Conservation (phyloP, 2,113 vertebrate genomes). For the Ailurus styani region DNA sequence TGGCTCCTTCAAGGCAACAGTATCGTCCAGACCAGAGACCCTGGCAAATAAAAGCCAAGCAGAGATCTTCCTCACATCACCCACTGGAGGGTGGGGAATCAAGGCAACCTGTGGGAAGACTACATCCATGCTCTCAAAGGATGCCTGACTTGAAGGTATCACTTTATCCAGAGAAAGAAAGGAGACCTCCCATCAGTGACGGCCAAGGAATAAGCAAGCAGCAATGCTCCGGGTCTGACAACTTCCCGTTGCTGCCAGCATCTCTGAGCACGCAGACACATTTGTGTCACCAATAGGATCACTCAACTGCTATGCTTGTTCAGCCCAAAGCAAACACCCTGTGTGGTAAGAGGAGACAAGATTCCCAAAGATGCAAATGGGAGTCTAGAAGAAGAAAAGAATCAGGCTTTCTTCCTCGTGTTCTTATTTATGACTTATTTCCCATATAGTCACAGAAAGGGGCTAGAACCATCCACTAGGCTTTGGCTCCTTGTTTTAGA, state of each 20-base stretch:
- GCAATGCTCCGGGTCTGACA: background rate
- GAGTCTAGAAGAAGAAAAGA: background rate
- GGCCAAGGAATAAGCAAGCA: rapidly evolving
- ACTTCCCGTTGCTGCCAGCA: rapidly evolving
- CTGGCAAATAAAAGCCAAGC: background rate
- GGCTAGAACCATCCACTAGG: rapidly evolving
- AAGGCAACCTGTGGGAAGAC: background rate
- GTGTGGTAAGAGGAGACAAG: background rate
- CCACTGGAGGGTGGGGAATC: background rate
- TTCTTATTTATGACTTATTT: background rate
- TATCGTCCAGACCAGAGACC: background rate
- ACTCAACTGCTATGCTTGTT: background rate
- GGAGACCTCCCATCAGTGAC: background rate
- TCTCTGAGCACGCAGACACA: background rate
- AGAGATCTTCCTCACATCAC: background rate
- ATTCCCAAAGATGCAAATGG: background rate
- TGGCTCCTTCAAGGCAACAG: background rate
- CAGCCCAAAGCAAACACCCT: background rate
- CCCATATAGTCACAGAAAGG: background rate
- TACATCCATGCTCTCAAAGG: background rate
- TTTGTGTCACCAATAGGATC: background rate
- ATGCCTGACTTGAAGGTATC: rapidly evolving
- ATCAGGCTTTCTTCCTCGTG: background rate
- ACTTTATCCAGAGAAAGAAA: background rate
- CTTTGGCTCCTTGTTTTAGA: background rate